phyloP scores from a whole-genome alignment of 2,113 vertebrate species.

The Podarcis cretensis region DNA sequence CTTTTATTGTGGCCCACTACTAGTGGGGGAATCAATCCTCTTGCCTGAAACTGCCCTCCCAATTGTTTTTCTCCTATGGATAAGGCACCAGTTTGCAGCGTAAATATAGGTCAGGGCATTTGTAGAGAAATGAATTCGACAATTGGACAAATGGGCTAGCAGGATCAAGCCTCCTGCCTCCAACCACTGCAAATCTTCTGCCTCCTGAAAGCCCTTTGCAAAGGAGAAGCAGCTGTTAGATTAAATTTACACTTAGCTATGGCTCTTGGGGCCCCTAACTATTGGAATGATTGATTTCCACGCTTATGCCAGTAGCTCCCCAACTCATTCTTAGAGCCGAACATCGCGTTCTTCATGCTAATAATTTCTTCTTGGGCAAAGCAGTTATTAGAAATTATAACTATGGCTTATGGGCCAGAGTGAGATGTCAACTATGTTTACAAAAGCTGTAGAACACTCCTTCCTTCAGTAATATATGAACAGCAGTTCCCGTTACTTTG shows the following conservation, averaged over 20 bases:
- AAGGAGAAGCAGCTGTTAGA: neutral
- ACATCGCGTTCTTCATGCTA: neutral
- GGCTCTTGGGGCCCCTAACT: neutral
- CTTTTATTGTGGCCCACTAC: too few relatives aligned
- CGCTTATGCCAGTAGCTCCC: neutral
- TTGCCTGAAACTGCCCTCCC: neutral
- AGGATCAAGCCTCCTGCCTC: neutral
- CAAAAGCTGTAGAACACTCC: neutral
- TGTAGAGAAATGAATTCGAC: neutral
- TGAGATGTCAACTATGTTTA: neutral
- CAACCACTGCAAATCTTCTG: neutral
- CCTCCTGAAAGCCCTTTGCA: neutral
- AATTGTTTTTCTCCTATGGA: too few relatives aligned
- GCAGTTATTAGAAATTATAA: neutral
- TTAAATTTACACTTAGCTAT: neutral
- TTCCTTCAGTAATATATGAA: neutral
- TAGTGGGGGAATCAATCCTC: neutral
- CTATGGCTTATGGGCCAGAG: neutral
- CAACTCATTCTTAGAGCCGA: neutral
- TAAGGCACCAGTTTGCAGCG: neutral
- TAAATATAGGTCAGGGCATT: neutral
- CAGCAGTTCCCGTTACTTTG: neutral
- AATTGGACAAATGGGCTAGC: neutral
- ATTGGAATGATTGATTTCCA: neutral
- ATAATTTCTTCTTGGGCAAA: neutral